Percentiles rank a stretch among this genome's conserved stretches.
These are phyloP conservation scores for Coleophora deauratella DNA, from an alignment of 2,888 invertebrate genomes.

Conservation along the genomic window DNA sequence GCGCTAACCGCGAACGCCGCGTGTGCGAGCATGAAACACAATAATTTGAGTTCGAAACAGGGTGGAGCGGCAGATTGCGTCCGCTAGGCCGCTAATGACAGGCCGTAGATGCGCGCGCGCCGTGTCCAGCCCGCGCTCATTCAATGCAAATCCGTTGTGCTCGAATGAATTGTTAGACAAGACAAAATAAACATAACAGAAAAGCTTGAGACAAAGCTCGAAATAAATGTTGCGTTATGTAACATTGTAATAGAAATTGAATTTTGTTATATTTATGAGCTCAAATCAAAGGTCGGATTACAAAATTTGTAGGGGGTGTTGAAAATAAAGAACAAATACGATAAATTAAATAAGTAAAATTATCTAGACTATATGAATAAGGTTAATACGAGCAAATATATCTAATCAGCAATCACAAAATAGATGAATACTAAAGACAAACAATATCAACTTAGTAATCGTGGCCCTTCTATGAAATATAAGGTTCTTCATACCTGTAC, in stretches of 20 bases:
- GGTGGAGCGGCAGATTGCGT: slow-evolving; percentile 53
- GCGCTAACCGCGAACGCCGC: slow-evolving; percentile 15
- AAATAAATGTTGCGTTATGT: not conserved
- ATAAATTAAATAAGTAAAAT: too few species aligned
- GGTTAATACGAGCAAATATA: too few species aligned
- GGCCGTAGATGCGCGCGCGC: slow-evolving; percentile 24
- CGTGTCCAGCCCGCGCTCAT: slow-evolving; percentile 64
- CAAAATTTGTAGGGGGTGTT: not conserved
- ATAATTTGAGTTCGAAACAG: slow-evolving; percentile 57
- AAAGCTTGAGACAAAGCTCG: slow-evolving; percentile 2
- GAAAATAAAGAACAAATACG: too few species aligned
- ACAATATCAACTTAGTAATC: slow-evolving; percentile 10
- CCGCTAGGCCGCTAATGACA: slow-evolving; percentile 64
- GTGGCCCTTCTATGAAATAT: slow-evolving; percentile 34
- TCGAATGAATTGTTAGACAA: slow-evolving; percentile 43
- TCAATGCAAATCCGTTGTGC: slow-evolving; percentile 60
- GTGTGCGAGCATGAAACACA: slow-evolving; percentile 41
- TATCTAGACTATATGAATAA: too few species aligned
- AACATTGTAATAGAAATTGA: not conserved
- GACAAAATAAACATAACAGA: slow-evolving; percentile 25
- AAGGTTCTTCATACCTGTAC: slow-evolving; percentile 32
- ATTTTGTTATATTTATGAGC: not conserved
- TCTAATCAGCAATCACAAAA: too few species aligned
- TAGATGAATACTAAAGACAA: too few species aligned
- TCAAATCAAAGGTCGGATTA: not conserved